Percentiles rank a stretch among this genome's conserved stretches.
Conservation (phyloP, 2,113 vertebrate species). For the Monopterus albus region DNA sequence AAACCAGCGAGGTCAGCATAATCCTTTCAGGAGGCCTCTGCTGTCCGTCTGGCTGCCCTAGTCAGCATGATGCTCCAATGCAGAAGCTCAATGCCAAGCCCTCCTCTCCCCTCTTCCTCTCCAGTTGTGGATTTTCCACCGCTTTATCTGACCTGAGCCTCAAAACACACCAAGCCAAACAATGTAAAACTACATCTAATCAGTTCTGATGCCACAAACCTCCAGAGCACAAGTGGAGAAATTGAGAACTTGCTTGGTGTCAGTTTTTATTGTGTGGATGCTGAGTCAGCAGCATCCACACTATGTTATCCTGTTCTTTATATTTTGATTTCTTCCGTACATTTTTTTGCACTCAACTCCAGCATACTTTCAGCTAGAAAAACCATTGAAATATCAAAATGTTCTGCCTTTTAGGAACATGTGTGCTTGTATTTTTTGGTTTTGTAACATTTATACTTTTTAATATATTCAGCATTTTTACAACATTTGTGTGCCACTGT, state of each 20-base stretch:
- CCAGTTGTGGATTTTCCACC: conserved; percentile 79
- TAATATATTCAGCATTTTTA: too few species aligned
- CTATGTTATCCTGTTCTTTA: too few species aligned
- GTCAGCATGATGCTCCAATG: conserved; percentile 79
- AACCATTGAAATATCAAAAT: too few species aligned
- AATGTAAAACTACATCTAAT: conserved; percentile 83
- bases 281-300: too few species aligned
- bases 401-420: too few species aligned
- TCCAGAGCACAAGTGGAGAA: conserved; percentile 46
- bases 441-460: too few species aligned
- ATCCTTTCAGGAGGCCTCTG: conserved; percentile 76
- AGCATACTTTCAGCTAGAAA: too few species aligned
- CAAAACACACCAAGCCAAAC: conserved; percentile 61
- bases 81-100: conserved; percentile 73
- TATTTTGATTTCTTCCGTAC: too few species aligned
- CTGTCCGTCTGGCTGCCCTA: conserved; percentile 56
- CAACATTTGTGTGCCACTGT: too few species aligned
- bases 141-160: conserved; percentile 77
- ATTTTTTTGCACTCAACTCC: too few species aligned
- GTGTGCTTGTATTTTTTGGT: too few species aligned
- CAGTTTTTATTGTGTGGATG: too few species aligned
- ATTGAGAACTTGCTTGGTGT: conserved; percentile 50
- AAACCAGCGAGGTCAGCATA: conserved; percentile 79
- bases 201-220: conserved; percentile 74
- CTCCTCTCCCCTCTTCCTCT: conserved; percentile 69